Conservation (phyloP, 2,888 invertebrate genomes). For the Euclidia mi region DNA sequence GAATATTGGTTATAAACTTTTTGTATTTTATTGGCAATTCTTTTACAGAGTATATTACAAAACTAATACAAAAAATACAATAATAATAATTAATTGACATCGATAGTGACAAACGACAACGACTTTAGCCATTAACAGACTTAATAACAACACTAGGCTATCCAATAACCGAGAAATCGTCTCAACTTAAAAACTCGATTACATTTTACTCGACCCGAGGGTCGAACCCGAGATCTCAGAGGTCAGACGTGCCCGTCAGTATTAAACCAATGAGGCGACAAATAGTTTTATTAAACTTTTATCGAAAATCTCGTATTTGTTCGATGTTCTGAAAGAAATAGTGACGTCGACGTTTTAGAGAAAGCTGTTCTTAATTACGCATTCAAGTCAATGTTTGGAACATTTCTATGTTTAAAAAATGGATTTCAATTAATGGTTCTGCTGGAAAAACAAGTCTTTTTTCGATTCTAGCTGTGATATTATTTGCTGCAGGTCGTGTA, state of each 20-base stretch:
- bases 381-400: too few species aligned
- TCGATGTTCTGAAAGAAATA: not conserved
- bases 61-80: not conserved
- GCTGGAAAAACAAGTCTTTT: too few species aligned
- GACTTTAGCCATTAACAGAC: constrained; percentile 1
- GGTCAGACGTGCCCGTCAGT: constrained; percentile 12
- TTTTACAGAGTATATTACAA: not conserved
- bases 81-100: not conserved
- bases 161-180: constrained; percentile 11
- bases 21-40: too few species aligned
- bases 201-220: constrained; percentile 2
- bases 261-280: constrained; percentile 6
- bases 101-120: constrained; percentile 4
- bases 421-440: too few species aligned
- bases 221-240: constrained; percentile 2
- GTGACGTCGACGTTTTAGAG: too few species aligned
- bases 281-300: constrained; percentile 15
- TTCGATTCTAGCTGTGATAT: too few species aligned
- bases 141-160: not conserved
- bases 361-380: too few species aligned
- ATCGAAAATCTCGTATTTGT: not conserved
- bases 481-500: too few species aligned
- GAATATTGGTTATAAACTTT: too few species aligned
- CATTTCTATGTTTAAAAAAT: too few species aligned
- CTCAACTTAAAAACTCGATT: constrained; percentile 15